phyloP scores from a whole-genome alignment of 2,888 invertebrate genomes.

The Harmothoe impar region DNA sequence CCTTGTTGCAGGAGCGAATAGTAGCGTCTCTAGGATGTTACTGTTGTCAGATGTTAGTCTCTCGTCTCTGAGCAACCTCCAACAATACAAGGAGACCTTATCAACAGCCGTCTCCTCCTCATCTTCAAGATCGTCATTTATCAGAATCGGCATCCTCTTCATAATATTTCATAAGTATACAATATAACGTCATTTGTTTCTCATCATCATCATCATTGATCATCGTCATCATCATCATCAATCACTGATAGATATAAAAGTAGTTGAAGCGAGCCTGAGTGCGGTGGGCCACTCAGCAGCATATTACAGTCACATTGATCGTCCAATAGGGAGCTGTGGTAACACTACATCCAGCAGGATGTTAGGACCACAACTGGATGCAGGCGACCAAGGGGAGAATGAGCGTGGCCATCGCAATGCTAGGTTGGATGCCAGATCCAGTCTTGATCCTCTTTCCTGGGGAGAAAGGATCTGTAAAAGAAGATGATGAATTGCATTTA shows the following conservation, averaged over 20 bases:
- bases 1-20: neutral
- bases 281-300: constrained; percentile 35
- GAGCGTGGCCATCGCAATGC: constrained; percentile 51
- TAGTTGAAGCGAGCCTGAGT: constrained; percentile 46
- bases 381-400: constrained; percentile 46
- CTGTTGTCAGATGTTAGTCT: neutral
- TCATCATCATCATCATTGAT: constrained; percentile 44
- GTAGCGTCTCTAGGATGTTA: neutral
- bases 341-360: constrained; percentile 39
- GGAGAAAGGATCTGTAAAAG: constrained; percentile 44
- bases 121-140: neutral
- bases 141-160: neutral
- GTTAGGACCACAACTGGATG: constrained; percentile 57
- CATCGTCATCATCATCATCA: constrained; percentile 44
- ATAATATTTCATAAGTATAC: neutral
- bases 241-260: constrained; percentile 51
- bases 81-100: neutral
- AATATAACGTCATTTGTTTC: constrained; percentile 31
- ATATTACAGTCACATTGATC: constrained; percentile 18
- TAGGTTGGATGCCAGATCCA: constrained; percentile 52
- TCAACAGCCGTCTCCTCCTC: constrained; percentile 1
- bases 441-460: constrained; percentile 25
- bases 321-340: neutral
- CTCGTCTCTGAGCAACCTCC: constrained; percentile 21
- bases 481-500: neutral